A percentile compares a stretch with the other conserved stretches of the same genome.
Evolutionary conservation across 2,113 vertebrate species (phyloP).

Genomic region (Carassius gibelio): DNA sequence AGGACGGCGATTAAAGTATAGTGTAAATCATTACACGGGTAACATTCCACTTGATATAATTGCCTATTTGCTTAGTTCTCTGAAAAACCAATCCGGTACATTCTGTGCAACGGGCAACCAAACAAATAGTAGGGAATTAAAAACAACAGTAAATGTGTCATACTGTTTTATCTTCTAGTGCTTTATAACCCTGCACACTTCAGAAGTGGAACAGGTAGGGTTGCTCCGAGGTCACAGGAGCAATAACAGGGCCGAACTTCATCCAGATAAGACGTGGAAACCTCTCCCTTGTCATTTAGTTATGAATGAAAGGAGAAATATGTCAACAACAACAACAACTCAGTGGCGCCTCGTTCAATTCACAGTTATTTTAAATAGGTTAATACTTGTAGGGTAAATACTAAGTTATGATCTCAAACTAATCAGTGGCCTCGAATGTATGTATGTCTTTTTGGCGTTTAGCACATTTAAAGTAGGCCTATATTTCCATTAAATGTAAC

Average conservation of each 20-base stretch:
- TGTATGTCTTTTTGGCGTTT: neutral
- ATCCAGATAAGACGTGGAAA: constrained; percentile 20
- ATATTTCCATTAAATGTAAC: neutral
- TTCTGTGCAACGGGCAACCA: neutral
- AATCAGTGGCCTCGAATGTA: neutral
- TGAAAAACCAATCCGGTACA: neutral
- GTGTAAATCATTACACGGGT: neutral
- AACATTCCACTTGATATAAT: neutral
- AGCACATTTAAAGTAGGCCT: neutral
- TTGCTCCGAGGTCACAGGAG: neutral
- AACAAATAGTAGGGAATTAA: neutral
- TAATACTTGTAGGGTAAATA: neutral
- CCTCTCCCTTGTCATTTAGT: neutral
- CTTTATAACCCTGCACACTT: constrained; percentile 12
- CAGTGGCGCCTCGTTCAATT: neutral
- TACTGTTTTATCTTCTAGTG: neutral
- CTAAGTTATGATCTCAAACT: neutral
- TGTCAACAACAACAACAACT: neutral
- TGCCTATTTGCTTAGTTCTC: neutral
- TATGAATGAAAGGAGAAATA: neutral
- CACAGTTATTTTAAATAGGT: neutral
- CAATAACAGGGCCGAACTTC: constrained; percentile 9
- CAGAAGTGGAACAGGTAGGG: constrained; percentile 2
- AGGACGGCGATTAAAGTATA: neutral
- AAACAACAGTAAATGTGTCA: constrained; percentile 26